Evolutionary conservation across 2,797 vertebrate species (phyloP), one percentile per base, ranked within the genome.

Genomic region (Cryptoblepharus egeriae): DNA sequence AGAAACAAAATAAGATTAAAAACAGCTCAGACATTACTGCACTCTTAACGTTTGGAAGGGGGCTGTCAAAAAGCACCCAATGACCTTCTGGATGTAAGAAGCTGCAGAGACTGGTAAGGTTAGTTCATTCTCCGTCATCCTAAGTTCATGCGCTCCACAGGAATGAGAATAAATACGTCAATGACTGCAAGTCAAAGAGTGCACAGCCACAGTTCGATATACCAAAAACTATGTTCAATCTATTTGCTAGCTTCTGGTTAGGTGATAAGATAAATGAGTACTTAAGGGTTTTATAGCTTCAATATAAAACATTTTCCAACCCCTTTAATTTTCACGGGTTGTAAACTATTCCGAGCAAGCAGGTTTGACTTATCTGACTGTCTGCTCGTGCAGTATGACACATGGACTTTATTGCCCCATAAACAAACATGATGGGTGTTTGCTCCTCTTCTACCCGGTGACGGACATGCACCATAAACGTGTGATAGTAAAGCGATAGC

Each of bases 361-460:
- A 92, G 32, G 85, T 87, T 76, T 82, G 78, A 89, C 77, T 91
- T 73, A 87, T 93, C 93, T 94, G 85, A 81, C 81, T 61, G 76
- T 86, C 78, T 87, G 87, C 70, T 81, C 82, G 88, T 89, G 87
- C 82, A 90, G 85, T 42, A 83, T 90, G 80, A 93, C 81, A 92
- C 92, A 93, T 88, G 91, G 82, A 88, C n/a, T 93, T 94, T 91
- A 95, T 87, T 82, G 79, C 78, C 83, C 91, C 82, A 85, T 85
- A 94, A 93, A 89, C 87, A 90, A 94, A 89, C 89, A 89, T 90
- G 24, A 42, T 87, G 84, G 57, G 88, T 84, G 28, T 90, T 91
- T 92, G n/a, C 82, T 86, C 86, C 57, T 79, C 70, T 85, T 79
- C 65, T 90, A 87, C 74, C 0, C 0, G 88, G 70, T 91, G 72